These are phyloP conservation scores for Aegotheles bennettii DNA, from an alignment of 2,113 vertebrate species.

Conservation along the genomic window DNA sequence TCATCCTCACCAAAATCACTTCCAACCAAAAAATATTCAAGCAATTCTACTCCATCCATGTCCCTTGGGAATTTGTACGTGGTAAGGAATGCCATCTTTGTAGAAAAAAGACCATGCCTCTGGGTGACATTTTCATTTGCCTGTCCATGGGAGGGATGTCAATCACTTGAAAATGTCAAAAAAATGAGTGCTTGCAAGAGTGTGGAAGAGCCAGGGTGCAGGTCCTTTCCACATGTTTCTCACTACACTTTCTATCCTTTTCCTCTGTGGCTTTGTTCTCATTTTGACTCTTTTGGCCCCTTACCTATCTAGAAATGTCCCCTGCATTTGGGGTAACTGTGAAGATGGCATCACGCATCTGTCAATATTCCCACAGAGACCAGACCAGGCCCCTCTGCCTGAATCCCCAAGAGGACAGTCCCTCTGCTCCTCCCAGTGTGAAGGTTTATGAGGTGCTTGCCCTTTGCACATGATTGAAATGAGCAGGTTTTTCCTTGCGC, in stretches of 20 bases:
- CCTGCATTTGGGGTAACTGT: neutral
- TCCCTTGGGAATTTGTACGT: neutral
- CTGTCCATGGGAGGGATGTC: neutral
- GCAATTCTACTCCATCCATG: neutral
- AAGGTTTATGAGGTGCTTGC: neutral
- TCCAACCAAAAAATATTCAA: neutral
- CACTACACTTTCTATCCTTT: neutral
- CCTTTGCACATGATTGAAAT: neutral
- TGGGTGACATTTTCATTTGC: neutral
- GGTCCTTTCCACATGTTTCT: neutral
- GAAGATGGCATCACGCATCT: neutral
- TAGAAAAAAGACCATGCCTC: neutral
- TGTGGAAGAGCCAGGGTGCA: neutral
- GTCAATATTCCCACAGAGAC: neutral
- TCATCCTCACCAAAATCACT: neutral
- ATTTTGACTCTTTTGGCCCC: neutral
- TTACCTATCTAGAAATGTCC: neutral
- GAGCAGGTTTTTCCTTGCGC: neutral
- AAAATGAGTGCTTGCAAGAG: neutral
- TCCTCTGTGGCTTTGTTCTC: neutral
- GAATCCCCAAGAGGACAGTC: neutral
- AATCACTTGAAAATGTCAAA: fast-evolving
- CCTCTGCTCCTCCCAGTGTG: neutral
- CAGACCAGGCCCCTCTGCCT: neutral
- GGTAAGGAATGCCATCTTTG: neutral